Conservation (phyloP, 1,140 invertebrate species). For the Fragariocoptes setiger region DNA sequence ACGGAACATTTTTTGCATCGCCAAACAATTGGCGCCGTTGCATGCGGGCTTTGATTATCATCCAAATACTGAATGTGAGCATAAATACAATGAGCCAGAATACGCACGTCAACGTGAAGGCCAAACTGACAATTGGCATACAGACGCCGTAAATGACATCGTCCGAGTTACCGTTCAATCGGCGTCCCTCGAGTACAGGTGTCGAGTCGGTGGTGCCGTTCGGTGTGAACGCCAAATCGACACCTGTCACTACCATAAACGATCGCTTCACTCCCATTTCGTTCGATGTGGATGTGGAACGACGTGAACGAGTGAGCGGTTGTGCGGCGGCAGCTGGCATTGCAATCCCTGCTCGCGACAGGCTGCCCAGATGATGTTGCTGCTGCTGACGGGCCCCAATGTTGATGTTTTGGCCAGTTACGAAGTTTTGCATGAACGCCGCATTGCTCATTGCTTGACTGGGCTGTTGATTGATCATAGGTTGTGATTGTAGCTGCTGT, state of each 20-base stretch:
- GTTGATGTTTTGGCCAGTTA: no score
- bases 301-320: neutral
- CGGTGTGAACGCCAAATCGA: constrained; percentile 59
- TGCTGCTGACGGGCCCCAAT: no score
- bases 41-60: constrained; percentile 4
- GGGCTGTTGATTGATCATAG: no score
- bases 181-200: constrained; percentile 34
- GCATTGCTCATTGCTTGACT: no score
- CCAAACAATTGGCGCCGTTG: no score
- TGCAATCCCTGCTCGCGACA: no score
- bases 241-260: constrained; percentile 57
- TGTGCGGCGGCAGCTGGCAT: no score
- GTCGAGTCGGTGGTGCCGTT: constrained; percentile 31
- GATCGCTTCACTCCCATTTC: constrained; percentile 48
- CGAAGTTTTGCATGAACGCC: no score
- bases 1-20: no score
- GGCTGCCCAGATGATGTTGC: no score
- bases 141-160: constrained; percentile 57
- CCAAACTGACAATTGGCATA: constrained; percentile 52
- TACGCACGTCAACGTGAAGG: constrained; percentile 20
- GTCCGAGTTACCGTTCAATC: constrained; percentile 36
- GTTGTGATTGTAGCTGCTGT: no score
- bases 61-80: constrained; percentile 3
- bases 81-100: constrained; percentile 2
- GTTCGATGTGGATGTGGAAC: constrained; percentile 21